phyloP scores from a whole-genome alignment of 2,113 vertebrate genomes.

The Tragelaphus strepsiceros region DNA sequence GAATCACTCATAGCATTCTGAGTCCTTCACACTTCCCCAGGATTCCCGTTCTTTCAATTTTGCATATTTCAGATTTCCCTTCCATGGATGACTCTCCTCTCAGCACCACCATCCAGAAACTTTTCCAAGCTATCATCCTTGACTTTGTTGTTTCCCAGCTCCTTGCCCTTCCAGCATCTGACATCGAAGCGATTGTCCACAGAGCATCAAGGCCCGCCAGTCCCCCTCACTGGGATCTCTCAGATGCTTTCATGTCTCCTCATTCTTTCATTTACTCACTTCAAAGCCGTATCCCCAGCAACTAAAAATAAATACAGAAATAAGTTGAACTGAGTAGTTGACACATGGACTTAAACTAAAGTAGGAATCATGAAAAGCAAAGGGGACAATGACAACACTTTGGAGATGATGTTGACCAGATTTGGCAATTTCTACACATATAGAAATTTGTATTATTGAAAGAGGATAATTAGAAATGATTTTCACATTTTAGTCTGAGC shows the following conservation, averaged over 20 bases:
- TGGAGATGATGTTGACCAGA: background rate
- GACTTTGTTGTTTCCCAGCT: background rate
- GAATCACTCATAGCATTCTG: background rate
- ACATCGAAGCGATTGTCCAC: no score
- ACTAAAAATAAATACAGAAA: background rate
- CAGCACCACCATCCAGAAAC: background rate
- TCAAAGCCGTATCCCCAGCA: background rate
- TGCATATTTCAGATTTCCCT: background rate
- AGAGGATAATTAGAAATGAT: slow-evolving; percentile 17
- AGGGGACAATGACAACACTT: background rate
- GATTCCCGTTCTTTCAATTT: background rate
- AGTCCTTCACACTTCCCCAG: background rate
- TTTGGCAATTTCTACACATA: background rate
- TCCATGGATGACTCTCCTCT: background rate
- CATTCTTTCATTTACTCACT: background rate
- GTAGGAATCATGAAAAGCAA: background rate
- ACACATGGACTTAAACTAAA: background rate
- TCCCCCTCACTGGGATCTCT: no score
- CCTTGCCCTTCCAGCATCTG: background rate
- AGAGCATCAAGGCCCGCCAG: background rate
- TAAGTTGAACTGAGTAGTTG: background rate
- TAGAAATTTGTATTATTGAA: slow-evolving; percentile 14
- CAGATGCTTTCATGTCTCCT: background rate
- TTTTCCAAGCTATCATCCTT: background rate
- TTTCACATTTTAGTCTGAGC: background rate